Base-by-base conservation (phyloP, 2,888 invertebrate genomes). In the Bugulina stolonifera region DNA sequence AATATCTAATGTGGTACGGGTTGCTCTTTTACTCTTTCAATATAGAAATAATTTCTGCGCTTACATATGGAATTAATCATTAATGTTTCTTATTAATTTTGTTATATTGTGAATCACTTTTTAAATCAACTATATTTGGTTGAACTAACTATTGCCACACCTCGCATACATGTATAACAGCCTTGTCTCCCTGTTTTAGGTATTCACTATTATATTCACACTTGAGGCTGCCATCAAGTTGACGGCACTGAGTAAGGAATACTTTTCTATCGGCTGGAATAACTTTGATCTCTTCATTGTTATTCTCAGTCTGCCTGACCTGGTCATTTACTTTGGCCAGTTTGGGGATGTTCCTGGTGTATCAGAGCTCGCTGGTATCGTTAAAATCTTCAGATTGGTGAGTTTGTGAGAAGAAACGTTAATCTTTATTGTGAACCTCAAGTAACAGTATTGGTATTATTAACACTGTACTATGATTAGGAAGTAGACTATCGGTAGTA, bases 281-380 rank as follows among this genome's bases (percentile, higher is more conserved):
- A 92, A 94, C 82, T 96, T 96, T 86, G 96, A 96, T 86, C 87
- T 96, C 79, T 91, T 94, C 77, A 94, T 96, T 81, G 95, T 96
- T 35, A 90, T 93, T 27, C 94, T 93, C 77, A 94, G 94, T 85
- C 87, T 95, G 78, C 87, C 95, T 79, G 96, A 96, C 87, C 89
- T 96, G 2, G 29, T 23, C 43, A 54, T 70, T 32, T 43, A 43
- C 25, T 2, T 25, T 64, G 64, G 29, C 32, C 14, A 64, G 32
- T 14, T 64, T 27, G 64, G 64, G 2, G 27, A 25, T 64, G 64
- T 64, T 27, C 32, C 64, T 27, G 64, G 64, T 3, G 32, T 64
- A 3, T 64, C 64, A 14, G 34, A 27, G 5, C 2, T 64, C 34
- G 27, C 64, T 10, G 64, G 64, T 29, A 43, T 95, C 54, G 88